Percentiles rank a stretch among this genome's conserved stretches.
Evolutionary conservation across 2,888 invertebrate genomes (phyloP).

Genomic region (Lamellibrachia satsuma): DNA sequence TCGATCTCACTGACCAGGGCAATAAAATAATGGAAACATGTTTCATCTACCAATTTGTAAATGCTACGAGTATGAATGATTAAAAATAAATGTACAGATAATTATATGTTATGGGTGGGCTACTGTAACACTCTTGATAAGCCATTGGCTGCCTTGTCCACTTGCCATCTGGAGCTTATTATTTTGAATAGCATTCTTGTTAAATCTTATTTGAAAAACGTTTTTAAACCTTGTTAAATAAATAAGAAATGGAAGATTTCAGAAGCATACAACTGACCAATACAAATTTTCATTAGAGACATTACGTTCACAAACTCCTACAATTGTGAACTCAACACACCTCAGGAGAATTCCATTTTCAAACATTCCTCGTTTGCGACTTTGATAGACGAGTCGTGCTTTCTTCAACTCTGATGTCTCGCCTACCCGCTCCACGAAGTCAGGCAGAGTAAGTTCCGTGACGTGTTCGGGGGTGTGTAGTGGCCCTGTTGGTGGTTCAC

Average conservation of each 20-base stretch:
- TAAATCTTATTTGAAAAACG: no score
- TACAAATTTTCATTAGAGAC: neutral
- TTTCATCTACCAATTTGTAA: no score
- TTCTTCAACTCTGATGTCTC: constrained; percentile 74
- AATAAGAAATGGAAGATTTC: neutral
- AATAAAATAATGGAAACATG: no score
- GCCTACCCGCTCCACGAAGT: constrained; percentile 63
- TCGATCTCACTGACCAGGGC: no score
- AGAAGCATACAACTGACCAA: neutral
- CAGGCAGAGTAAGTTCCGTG: neutral
- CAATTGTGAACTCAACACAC: constrained; percentile 40
- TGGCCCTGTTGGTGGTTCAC: neutral
- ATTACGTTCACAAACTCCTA: neutral
- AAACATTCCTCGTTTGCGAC: constrained; percentile 93
- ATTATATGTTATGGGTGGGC: no score
- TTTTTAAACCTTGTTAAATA: neutral
- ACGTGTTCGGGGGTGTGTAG: constrained; percentile 1
- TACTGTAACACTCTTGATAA: no score
- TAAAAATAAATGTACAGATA: no score
- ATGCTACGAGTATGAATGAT: no score
- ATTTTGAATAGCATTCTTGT: no score
- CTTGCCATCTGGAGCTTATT: no score
- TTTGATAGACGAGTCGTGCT: constrained; percentile 88
- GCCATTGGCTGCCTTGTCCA: no score
- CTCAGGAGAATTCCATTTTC: constrained; percentile 90